Conservation (phyloP, 2,797 vertebrate genomes). For the Tenualosa thibaudeaui region DNA sequence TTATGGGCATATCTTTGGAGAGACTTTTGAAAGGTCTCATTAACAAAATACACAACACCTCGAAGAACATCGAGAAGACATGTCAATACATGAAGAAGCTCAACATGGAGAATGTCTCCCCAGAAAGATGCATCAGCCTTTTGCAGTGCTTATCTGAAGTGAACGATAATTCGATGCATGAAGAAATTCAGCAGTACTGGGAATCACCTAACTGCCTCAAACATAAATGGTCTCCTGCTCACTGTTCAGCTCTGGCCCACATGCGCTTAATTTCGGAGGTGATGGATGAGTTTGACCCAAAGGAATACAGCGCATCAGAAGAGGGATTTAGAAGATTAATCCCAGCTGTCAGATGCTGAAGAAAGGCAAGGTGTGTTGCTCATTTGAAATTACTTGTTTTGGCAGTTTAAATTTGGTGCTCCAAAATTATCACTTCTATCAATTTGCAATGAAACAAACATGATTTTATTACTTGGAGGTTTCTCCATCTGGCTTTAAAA, state of each 20-base stretch:
- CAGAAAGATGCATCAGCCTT: neutral
- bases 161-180: neutral
- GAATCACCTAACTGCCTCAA: neutral
- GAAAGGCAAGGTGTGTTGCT: neutral
- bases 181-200: neutral
- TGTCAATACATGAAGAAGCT: too few species aligned
- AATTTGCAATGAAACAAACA: too few species aligned
- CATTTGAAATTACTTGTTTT: neutral
- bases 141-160: neutral
- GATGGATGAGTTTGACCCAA: too few species aligned
- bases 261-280: neutral
- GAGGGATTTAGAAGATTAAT: neutral
- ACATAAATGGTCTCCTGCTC: neutral
- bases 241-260: conserved; percentile 16
- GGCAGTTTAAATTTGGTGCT: too few species aligned
- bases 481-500: too few species aligned
- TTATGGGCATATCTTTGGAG: neutral
- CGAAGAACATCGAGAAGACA: neutral
- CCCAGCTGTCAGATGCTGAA: neutral
- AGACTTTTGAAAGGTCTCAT: neutral
- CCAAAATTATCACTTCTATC: too few species aligned
- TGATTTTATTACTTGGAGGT: too few species aligned
- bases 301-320: neutral
- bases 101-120: neutral
- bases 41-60: neutral